These are phyloP conservation scores for Lepas anatifera DNA, from an alignment of 2,888 invertebrate genomes.

Conservation along the genomic window DNA sequence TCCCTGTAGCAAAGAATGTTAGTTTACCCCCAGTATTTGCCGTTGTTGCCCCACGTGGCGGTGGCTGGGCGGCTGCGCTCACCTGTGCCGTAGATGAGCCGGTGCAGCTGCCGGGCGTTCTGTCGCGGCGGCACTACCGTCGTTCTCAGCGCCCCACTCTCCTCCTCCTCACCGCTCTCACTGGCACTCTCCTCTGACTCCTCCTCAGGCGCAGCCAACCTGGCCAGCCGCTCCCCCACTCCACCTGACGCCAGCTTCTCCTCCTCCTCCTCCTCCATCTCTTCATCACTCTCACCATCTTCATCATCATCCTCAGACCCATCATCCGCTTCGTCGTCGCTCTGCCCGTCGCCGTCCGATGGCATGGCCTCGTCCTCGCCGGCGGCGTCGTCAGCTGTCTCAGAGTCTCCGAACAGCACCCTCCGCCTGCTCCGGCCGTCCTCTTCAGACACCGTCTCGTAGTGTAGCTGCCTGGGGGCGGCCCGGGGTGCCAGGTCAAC, in stretches of 20 bases:
- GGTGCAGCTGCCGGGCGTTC: conserved; percentile 59
- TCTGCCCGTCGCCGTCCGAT: conserved; percentile 30
- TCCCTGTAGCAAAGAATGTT: too few relatives aligned
- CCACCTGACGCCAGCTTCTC: conserved; percentile 25
- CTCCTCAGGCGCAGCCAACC: too few relatives aligned
- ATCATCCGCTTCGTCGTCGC: conserved; percentile 19
- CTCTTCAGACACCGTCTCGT: neutral
- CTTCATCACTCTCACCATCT: conserved; percentile 26
- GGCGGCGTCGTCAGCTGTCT: conserved; percentile 8
- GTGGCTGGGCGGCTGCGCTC: too few relatives aligned
- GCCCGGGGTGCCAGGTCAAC: too few relatives aligned
- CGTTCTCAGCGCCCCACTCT: conserved; percentile 36
- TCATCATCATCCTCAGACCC: conserved; percentile 32
- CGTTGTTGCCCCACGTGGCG: too few relatives aligned
- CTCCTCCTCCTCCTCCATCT: conserved; percentile 21
- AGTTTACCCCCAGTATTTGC: too few relatives aligned
- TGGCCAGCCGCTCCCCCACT: conserved; percentile 15
- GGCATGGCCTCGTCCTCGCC: conserved; percentile 28
- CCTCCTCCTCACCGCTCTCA: conserved; percentile 27
- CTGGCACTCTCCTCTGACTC: conserved; percentile 21
- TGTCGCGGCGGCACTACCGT: neutral
- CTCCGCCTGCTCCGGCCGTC: conserved; percentile 15
- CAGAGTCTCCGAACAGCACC: conserved; percentile 18
- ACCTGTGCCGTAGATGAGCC: conserved; percentile 58
- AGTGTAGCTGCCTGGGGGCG: neutral